phyloP scores from a whole-genome alignment of 2,888 invertebrate genomes.

The Brachyptera risi region DNA sequence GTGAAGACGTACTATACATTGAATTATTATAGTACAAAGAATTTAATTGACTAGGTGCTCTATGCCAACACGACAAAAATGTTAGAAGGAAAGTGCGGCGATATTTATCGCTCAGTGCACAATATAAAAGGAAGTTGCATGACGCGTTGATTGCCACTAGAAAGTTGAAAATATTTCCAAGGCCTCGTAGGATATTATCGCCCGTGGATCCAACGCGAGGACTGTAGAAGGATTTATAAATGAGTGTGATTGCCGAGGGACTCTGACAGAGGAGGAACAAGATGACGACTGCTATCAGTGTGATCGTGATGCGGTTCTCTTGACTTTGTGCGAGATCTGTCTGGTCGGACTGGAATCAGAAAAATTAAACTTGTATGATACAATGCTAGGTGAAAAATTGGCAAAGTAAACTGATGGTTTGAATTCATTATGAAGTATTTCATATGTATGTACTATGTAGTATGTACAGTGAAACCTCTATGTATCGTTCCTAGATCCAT shows the following conservation, averaged over 20 bases:
- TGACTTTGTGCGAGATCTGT: conserved; percentile 47
- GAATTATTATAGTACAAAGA: conserved; percentile 15
- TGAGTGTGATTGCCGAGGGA: conserved; percentile 58
- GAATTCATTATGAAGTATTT: too few relatives aligned
- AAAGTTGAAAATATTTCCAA: conserved; percentile 71
- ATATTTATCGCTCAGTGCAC: conserved; percentile 70
- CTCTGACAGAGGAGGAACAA: conserved; percentile 70
- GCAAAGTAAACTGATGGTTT: too few relatives aligned
- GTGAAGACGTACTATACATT: conserved; percentile 6
- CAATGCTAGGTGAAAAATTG: too few relatives aligned
- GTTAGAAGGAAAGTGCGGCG: conserved; percentile 52
- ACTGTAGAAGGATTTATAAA: conserved; percentile 49
- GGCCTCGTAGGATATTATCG: conserved; percentile 46
- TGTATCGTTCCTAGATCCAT: too few relatives aligned
- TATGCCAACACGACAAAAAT: conserved; percentile 38
- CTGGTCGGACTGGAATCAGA: conserved; percentile 29
- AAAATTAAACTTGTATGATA: too few relatives aligned
- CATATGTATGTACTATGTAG: too few relatives aligned
- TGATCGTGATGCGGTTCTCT: conserved; percentile 70
- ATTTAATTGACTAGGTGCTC: not conserved
- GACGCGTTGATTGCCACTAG: conserved; percentile 68
- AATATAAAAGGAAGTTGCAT: conserved; percentile 73
- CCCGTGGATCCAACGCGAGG: conserved; percentile 39
- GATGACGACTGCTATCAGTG: conserved; percentile 70
- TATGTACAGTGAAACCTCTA: too few relatives aligned